Evolutionary conservation across 1,140 invertebrate species (phyloP), one percentile per base, ranked within the genome.

Genomic region (Cotesia glomerata): DNA sequence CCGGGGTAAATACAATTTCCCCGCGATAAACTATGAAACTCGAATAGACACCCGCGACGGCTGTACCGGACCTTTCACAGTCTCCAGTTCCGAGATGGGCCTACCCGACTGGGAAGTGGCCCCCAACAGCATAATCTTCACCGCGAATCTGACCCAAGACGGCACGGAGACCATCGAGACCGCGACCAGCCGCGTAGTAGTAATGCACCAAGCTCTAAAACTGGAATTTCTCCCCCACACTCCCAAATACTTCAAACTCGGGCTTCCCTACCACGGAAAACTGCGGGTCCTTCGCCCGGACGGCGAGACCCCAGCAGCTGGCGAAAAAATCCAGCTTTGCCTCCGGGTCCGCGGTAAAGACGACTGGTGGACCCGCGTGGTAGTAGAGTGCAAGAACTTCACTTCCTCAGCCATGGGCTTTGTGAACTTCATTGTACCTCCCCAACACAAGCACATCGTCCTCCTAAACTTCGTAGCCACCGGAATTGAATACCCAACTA

Each of bases 241-340:
- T 2, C 81, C 88, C 2, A 87, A 88, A 54, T 90, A 90, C 73
- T 91, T 92, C 73, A 92, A 91, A 74, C 89, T 90, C 0, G 90
- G 89, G 35, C 81, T 93, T 51, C 91, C 91, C 0, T 91, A 91
- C 76, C 89, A 90, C 75, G 88, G 91, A 73, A 75, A 91, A 91
- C 69, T 87, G 2, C 79, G 83, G 68, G 85, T 87, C 4, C 72
- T 85, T 4, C 77, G 76, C 7, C 84, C 84, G 16, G 85, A 88
- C 11, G 7, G 7, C 35, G 80, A 82, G 13, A 84, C 77, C 1
- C 84, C 86, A 0, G 85, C 83, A 0, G 76, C 81, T 11, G 82
- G 82, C 2, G 85, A 87, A 64, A 83, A 83, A 45, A 85, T 87
- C 63, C 85, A 87, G 45, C 69, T 87, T 13, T 87, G 85, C 35